Base-by-base conservation (phyloP, 1,140 invertebrate species). In the Ceratoteleas bidentatus region DNA sequence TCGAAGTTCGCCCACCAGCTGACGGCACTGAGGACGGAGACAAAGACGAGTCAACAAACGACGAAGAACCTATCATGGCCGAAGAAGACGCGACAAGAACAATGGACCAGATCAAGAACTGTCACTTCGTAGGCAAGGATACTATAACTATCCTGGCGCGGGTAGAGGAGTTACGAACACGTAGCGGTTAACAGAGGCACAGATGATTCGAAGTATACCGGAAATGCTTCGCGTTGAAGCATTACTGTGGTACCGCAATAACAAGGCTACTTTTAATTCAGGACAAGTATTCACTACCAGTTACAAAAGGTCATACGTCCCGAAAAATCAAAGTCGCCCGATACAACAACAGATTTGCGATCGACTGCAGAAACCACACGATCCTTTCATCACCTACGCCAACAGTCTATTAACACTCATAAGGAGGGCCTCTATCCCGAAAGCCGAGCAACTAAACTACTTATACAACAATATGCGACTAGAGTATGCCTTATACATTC, bases 51-150 rank as follows among this genome's bases (percentile, higher is more conserved):
- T n/a, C 50, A 9, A 4, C 15, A 10, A 4, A 5, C 16, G 50
- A 56, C 33, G 9, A 36, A 34, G 33, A 8, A 14, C 2, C 2
- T 14, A 32, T 9, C 10, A 56, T 56, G 53, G 32, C 53, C 6
- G 53, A 56, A n/a, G 32, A 54, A 3, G 33, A 36, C 11, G 3
- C 9, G 2, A 13, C 53, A 34, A 36, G 11, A 3, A 14, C 13
- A 2, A 56, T 56, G 8, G 53, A 56, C 53, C 32, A 56, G 13
- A 36, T 56, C n/a, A 32, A 32, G 53, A 13, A 13, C 3, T 56
- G 53, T n/a, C 53, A 56, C 13, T 56, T 56, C 33, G 53, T 36
- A 4, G 53, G 53, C 8, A 56, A 56, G 33, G 53, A 56, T n/a
- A 11, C 53, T 0, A 5, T 36, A 1, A 32, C 50, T 9, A 32